Base-by-base conservation (phyloP, 2,888 invertebrate species). In the Chorisops tibialis region DNA sequence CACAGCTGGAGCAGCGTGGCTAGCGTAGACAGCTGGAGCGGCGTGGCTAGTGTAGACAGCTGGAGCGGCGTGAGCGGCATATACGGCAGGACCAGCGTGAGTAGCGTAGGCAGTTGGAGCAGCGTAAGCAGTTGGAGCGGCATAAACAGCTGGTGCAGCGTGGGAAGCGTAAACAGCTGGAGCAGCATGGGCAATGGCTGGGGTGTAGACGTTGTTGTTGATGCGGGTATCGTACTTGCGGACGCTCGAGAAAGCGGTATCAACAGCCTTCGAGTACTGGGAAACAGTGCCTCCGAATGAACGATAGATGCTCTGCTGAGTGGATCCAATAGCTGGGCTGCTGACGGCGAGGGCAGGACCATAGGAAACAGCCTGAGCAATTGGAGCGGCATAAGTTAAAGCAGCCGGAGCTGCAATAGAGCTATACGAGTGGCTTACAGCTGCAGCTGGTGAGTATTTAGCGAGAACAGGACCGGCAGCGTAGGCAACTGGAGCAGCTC, bases 221-320 rank as follows among this genome's bases (percentile, higher is more conserved):
- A 82, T 76, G 67, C 83, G 81, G 54, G 82, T 82, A 66, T 84
- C 82, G 74, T 78, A 80, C 75, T 84, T 84, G 72, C 82, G 81
- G 35, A 84, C 81, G 71, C 81, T 83, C 66, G 83, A 83, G 79
- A 81, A 84, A 59, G 84, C 81, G 54, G 82, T 82, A 70, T 84
- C 82, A 35, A 82, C 81, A 54, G 82, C 81, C 74, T 84, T 85
- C 69, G 81, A 80, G 78, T 81, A 79, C 71, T 79, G 79, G 58
- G 84, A 83, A 4, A 84, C 80, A 69, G 82, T 82, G 65, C 59
- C 59, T 63, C 81, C 84, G 64, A 81, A 79, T 19, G 83, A 82
- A 79, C 83, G 76, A 70, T 81, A 65, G 66, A 81, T 79, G 71
- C 79, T 81, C 72, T 83, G 80, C 65, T 80, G 79, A 68, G 79